phyloP scores from a whole-genome alignment of 2,888 invertebrate species.

The Oegoconia quadripuncta region DNA sequence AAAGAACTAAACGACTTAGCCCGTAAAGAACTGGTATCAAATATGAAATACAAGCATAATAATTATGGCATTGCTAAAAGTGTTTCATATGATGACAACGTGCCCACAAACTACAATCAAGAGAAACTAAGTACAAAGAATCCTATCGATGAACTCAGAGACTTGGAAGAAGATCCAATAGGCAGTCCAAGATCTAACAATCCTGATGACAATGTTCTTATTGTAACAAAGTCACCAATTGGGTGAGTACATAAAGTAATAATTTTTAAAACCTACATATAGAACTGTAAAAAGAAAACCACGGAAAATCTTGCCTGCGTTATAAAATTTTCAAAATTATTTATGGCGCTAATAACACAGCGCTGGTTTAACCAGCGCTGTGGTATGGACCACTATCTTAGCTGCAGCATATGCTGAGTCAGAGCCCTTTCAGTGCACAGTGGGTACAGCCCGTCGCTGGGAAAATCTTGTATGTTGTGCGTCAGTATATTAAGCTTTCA shows the following conservation, averaged over 20 bases:
- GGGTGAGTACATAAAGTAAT: constrained; percentile 32
- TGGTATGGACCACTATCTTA: too few relatives aligned
- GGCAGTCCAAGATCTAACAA: constrained; percentile 51
- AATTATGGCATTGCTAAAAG: constrained; percentile 38
- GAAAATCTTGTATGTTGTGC: too few relatives aligned
- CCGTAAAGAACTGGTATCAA: constrained; percentile 46
- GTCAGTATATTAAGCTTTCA: too few relatives aligned
- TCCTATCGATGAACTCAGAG: constrained; percentile 44
- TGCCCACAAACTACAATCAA: constrained; percentile 12
- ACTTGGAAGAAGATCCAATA: constrained; percentile 63
- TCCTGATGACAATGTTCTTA: constrained; percentile 52
- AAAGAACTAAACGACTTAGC: constrained; percentile 63
- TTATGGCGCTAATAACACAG: too few relatives aligned
- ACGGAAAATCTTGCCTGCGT: too few relatives aligned
- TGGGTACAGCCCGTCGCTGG: too few relatives aligned
- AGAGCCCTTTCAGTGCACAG: too few relatives aligned
- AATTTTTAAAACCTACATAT: constrained; percentile 6
- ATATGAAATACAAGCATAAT: constrained; percentile 36
- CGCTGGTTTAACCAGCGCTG: too few relatives aligned
- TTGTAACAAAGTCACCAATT: constrained; percentile 48
- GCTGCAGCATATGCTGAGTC: too few relatives aligned
- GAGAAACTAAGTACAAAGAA: constrained; percentile 40
- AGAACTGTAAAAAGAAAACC: too few relatives aligned
- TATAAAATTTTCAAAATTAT: too few relatives aligned
- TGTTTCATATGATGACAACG: constrained; percentile 22